Base-by-base conservation (phyloP, 2,113 vertebrate species). In the Donacobius atricapilla region DNA sequence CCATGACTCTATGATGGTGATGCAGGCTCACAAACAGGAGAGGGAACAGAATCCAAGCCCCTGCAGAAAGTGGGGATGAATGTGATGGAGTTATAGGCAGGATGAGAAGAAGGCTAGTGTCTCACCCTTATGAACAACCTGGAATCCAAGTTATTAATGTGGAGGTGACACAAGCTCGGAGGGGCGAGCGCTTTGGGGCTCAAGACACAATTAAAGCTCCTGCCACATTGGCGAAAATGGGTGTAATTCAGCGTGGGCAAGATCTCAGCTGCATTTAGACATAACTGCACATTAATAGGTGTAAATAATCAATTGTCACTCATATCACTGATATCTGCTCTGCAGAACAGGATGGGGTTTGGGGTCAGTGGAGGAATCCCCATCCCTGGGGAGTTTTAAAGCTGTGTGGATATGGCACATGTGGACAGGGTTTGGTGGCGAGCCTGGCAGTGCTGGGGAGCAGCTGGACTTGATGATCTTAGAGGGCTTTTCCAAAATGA, bases 101-200 rank as follows among this genome's bases (percentile, higher is more conserved):
- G 48, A 37, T 0, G 12, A 69, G 64, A 35, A 64, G 35, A 1
- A 0, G 14, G 33, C 13, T 51, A 20, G 68, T 7, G 12, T 24
- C 5, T 48, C 54, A 18, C 7, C 13, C 5, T 42, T 45, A 30
- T 40, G 51, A 78, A 77, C 60, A 88, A 24, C 15, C 24, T 57
- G 22, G 48, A 31, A 2, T 39, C 25, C 68, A 81, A 47, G 27
- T 56, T n/a, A 39, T 23, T 31, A 17, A 61, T 28, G 39, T 75
- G 37, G 27, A 57, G 60, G 31, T 75, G 70, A 73, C 56, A 35
- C 42, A 4, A 10, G 15, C 44, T 73, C 40, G 45, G 60, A 87
- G 19, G 35, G 18, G 31, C 0, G 2, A 24, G 54, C 20, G n/a
- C 51, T 76, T 40, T 54, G 51, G 19, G 19, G 19, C 7, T 14